phyloP scores from a whole-genome alignment of 2,888 invertebrate species.

The Chrysomela aeneicollis region DNA sequence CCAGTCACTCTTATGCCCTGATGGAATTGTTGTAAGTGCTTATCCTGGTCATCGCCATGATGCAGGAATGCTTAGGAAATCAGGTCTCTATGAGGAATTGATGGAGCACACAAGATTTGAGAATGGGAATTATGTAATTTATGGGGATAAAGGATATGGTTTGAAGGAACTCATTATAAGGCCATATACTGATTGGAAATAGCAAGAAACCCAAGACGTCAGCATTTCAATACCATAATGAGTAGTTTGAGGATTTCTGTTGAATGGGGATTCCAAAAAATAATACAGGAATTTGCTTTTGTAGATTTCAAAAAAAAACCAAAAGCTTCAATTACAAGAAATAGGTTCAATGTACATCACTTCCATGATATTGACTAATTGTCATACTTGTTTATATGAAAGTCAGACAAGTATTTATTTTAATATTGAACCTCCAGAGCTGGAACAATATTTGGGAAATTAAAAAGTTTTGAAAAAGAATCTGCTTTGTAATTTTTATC shows the following conservation, averaged over 20 bases:
- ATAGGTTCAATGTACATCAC: background rate
- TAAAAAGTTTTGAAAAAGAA: background rate
- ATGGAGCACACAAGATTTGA: constrained; percentile 11
- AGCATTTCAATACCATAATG: constrained; percentile 12
- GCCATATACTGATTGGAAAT: constrained; percentile 11
- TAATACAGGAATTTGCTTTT: constrained; percentile 20
- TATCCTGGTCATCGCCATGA: constrained; percentile 24
- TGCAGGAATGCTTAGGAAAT: constrained; percentile 20
- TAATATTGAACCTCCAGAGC: constrained; percentile 4
- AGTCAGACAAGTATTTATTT: constrained; percentile 6
- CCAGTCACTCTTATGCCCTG: constrained; percentile 36
- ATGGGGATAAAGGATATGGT: constrained; percentile 20
- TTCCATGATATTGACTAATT: constrained; percentile 11
- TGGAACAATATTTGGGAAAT: constrained; percentile 17
- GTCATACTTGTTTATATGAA: constrained; percentile 10
- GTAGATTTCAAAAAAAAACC: constrained; percentile 1
- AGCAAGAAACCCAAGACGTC: constrained; percentile 6
- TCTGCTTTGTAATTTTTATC: no score
- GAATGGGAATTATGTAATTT: constrained; percentile 15
- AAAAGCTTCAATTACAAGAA: constrained; percentile 1
- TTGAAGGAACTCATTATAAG: constrained; percentile 4
- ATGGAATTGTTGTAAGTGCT: constrained; percentile 25
- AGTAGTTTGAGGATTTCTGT: constrained; percentile 15
- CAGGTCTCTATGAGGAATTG: constrained; percentile 14
- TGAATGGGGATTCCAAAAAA: constrained; percentile 20